Percentiles rank a stretch among this genome's conserved stretches.
These are phyloP conservation scores for Apogon hyalosoma DNA, from an alignment of 2,797 vertebrate genomes.

Conservation along the genomic window DNA sequence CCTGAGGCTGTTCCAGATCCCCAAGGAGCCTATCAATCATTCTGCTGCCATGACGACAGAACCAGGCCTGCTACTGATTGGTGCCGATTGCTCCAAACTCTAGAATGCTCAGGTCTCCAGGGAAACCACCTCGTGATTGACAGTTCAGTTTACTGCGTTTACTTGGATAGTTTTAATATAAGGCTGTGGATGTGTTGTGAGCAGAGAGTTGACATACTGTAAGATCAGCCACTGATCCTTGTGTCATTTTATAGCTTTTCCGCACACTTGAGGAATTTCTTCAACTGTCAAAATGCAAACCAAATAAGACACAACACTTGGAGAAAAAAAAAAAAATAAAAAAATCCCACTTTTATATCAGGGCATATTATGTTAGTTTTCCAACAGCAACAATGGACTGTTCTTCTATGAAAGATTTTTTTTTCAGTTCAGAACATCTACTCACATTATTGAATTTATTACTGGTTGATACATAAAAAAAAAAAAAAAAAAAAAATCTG, in stretches of 20 bases:
- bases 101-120: background rate
- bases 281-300: no score
- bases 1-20: constrained; percentile 8
- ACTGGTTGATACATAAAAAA: no score
- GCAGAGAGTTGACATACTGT: background rate
- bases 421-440: no score
- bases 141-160: background rate
- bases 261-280: no score
- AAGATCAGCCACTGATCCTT: background rate
- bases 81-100: background rate
- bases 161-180: background rate
- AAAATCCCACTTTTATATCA: background rate
- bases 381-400: no score
- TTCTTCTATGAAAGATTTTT: no score
- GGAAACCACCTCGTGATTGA: constrained; percentile 11
- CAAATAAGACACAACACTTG: no score
- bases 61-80: background rate
- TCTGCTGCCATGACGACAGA: constrained; percentile 32
- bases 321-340: no score
- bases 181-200: background rate
- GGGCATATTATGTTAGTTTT: no score
- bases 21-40: constrained; percentile 50
- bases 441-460: no score
- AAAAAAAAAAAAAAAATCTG: no score
- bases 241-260: background rate